Evolutionary conservation across 2,113 vertebrate genomes (phyloP), one percentile per base, ranked within the genome.

Genomic region (Sebastes fasciatus): DNA sequence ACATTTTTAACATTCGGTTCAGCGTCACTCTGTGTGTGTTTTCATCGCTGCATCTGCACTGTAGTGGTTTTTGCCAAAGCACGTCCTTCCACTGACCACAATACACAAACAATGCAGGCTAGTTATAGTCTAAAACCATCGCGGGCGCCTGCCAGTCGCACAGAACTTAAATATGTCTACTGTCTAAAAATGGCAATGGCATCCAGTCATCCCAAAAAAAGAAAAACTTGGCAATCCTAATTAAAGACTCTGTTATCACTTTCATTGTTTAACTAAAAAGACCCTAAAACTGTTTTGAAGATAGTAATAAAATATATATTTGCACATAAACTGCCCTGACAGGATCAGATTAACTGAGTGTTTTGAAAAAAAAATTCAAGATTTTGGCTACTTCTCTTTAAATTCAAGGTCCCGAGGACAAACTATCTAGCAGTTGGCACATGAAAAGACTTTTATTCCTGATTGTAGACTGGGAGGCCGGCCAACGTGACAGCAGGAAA

Each of bases 401-500:
- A 68, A 84, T 79, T 71, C 74, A 82, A 74, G 72, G 76, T 75
- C 74, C 54, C 0, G 14, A 54, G 69, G 83, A 82, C 74, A 65
- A 64, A 80, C 34, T 75, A 60, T 77, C 7, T 0, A 19, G 72
- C 77, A 88, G 84, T 49, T 86, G 86, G 84, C 84, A 74, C 63
- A 82, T 64, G 61, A 82, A 79, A 26, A 83, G 60, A 54, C 67
- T 74, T 34, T 69, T 79, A 67, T 57, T 77, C 12, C 5, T 54
- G 62, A 72, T 21, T 21, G 69, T 69, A 70, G 71, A 13, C 74
- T 2, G 85, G 89, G 89, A 90, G 80, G 80, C 8, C 8, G 87
- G 82, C 85, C 89, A 88, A 67, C 5, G 57, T 74, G 71, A 73
- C 75, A 70, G 84, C 75, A 52, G 58, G 84, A 83, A 84, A 91